These are phyloP conservation scores for Xyrauchen texanus DNA, from an alignment of 2,113 vertebrate genomes.

Conservation along the genomic window DNA sequence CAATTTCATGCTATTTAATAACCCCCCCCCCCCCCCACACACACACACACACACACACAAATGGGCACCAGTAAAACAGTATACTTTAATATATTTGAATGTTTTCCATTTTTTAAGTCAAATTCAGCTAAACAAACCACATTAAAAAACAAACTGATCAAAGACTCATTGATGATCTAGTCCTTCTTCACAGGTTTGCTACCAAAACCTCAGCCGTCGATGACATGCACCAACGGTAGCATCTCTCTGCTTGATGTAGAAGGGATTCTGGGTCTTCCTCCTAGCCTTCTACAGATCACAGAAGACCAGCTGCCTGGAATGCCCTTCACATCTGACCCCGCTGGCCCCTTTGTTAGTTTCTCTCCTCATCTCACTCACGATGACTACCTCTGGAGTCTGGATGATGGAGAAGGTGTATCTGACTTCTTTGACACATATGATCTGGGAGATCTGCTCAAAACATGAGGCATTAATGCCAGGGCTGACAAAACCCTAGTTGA, in stretches of 20 bases:
- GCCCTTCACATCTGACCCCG: constrained; percentile 66
- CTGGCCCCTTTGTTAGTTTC: constrained; percentile 74
- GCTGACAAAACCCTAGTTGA: not conserved
- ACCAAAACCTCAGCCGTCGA: constrained; percentile 30
- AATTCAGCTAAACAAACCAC: too few relatives aligned
- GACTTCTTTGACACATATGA: constrained; percentile 92
- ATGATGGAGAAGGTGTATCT: constrained; percentile 82
- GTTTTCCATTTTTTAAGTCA: too few relatives aligned
- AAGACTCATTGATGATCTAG: too few relatives aligned
- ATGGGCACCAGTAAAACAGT: too few relatives aligned
- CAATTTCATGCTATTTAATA: too few relatives aligned
- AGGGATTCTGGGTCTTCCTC: constrained; percentile 82
- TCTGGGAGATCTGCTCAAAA: constrained; percentile 84
- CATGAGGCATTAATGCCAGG: constrained; percentile 70
- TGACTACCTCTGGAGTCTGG: constrained; percentile 91
- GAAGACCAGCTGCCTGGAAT: constrained; percentile 88
- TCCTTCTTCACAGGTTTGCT: constrained; percentile 47
- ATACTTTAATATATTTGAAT: too few relatives aligned
- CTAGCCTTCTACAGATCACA: constrained; percentile 87
- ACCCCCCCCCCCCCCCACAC: too few relatives aligned
- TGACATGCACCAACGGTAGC: not conserved
- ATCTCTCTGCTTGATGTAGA: constrained; percentile 82
- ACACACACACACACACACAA: too few relatives aligned
- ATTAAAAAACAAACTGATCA: too few relatives aligned
- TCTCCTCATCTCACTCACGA: constrained; percentile 83